These are phyloP conservation scores for Scaptomyza flava DNA, from an alignment of 2,888 invertebrate genomes.

Conservation along the genomic window DNA sequence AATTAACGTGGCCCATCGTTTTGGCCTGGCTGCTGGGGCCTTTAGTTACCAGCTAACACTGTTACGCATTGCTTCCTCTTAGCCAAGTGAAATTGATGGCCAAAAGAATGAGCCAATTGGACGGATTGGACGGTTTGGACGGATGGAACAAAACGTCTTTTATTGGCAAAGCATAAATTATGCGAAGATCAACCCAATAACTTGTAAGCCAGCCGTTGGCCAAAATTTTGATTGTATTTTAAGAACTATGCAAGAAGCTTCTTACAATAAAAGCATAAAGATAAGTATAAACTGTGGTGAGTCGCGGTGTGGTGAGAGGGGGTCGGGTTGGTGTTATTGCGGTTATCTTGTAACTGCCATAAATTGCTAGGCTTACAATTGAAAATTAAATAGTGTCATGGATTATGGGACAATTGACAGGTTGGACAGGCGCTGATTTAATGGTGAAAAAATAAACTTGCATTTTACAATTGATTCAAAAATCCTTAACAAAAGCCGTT, in stretches of 20 bases:
- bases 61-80: constrained; percentile 66
- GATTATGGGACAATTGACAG: constrained; percentile 67
- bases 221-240: constrained; percentile 76
- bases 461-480: constrained; percentile 75
- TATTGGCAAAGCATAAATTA: constrained; percentile 77
- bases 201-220: constrained; percentile 72
- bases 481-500: constrained; percentile 68
- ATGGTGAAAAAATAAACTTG: constrained; percentile 62
- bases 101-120: constrained; percentile 28
- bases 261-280: constrained; percentile 22
- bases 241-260: constrained; percentile 44
- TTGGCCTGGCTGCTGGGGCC: constrained; percentile 44
- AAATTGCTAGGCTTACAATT: constrained; percentile 67
- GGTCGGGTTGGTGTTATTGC: not conserved
- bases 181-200: constrained; percentile 55
- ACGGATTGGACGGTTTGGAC: not conserved
- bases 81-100: constrained; percentile 68
- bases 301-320: not conserved
- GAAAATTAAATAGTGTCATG: constrained; percentile 75
- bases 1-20: constrained; percentile 63
- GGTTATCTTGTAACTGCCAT: constrained; percentile 41
- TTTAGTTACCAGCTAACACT: constrained; percentile 14
- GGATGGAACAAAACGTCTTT: constrained; percentile 49
- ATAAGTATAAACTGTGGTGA: not conserved
- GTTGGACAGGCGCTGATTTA: constrained; percentile 68